Evolutionary conservation across 1,140 invertebrate genomes (phyloP).

Genomic region (Ericerus pela): DNA sequence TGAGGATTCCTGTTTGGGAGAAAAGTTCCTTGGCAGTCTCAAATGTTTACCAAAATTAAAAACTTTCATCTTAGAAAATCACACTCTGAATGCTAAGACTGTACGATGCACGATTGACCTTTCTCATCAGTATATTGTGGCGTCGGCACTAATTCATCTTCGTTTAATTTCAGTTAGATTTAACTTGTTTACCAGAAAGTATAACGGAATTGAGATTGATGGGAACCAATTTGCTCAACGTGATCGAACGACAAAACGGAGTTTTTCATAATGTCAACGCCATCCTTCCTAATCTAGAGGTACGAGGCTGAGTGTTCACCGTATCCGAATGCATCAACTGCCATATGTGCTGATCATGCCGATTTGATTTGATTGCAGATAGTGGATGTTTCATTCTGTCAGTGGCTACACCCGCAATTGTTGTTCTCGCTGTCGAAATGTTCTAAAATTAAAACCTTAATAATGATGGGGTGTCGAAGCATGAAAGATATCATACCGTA

Average conservation of each 20-base stretch:
- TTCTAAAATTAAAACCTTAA: constrained; percentile 39
- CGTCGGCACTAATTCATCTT: background rate
- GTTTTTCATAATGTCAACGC: constrained; percentile 41
- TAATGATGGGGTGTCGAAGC: constrained; percentile 41
- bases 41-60: constrained; percentile 29
- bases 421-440: constrained; percentile 54
- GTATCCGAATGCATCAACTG: too few species aligned
- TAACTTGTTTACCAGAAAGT: constrained; percentile 38
- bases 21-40: background rate
- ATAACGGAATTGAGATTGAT: constrained; percentile 39
- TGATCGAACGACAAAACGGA: constrained; percentile 35
- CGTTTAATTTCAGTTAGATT: constrained; percentile 32
- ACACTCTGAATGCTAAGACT: too few species aligned
- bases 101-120: too few species aligned
- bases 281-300: constrained; percentile 39
- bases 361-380: constrained; percentile 32
- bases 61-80: constrained; percentile 36
- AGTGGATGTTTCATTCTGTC: constrained; percentile 46
- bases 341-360: background rate
- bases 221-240: constrained; percentile 37
- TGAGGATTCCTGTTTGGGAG: background rate
- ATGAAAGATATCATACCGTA: constrained; percentile 57
- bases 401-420: constrained; percentile 53
- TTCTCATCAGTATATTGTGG: constrained; percentile 31
- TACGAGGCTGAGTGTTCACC: too few species aligned